These are phyloP conservation scores for Catocala nupta DNA, from an alignment of 2,888 invertebrate genomes.

Conservation along the genomic window DNA sequence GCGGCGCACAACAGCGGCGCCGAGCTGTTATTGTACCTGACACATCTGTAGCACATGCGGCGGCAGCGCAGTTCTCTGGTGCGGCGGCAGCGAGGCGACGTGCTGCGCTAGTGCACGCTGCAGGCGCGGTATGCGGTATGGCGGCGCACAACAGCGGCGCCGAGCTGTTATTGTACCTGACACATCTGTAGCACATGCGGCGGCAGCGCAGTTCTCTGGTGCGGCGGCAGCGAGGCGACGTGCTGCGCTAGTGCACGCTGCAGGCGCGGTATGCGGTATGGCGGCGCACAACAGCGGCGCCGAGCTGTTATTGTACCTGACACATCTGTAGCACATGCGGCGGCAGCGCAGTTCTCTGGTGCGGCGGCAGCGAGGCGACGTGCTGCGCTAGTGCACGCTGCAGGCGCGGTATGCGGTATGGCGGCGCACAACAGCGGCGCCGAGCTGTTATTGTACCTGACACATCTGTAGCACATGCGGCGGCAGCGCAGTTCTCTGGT, in stretches of 20 bases:
- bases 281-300: constrained; percentile 48
- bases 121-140: constrained; percentile 20
- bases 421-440: constrained; percentile 48
- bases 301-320: constrained; percentile 64
- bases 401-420: constrained; percentile 38
- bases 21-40: constrained; percentile 28
- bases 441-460: constrained; percentile 64
- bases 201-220: too few relatives aligned
- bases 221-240: constrained; percentile 36
- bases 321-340: constrained; percentile 31
- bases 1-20: constrained; percentile 32
- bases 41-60: constrained; percentile 31
- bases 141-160: constrained; percentile 32
- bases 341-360: constrained; percentile 25
- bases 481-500: constrained; percentile 25
- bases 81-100: constrained; percentile 36
- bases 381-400: constrained; percentile 35
- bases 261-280: constrained; percentile 38
- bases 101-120: constrained; percentile 34
- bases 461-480: constrained; percentile 31
- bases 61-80: too few relatives aligned
- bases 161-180: constrained; percentile 28
- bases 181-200: constrained; percentile 31
- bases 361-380: constrained; percentile 37
- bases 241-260: constrained; percentile 35